Evolutionary conservation across 64 coral and sea anemone genomes (phyloP), one percentile per base, ranked within the genome.

Genomic region (Pocillopora damicornis): DNA sequence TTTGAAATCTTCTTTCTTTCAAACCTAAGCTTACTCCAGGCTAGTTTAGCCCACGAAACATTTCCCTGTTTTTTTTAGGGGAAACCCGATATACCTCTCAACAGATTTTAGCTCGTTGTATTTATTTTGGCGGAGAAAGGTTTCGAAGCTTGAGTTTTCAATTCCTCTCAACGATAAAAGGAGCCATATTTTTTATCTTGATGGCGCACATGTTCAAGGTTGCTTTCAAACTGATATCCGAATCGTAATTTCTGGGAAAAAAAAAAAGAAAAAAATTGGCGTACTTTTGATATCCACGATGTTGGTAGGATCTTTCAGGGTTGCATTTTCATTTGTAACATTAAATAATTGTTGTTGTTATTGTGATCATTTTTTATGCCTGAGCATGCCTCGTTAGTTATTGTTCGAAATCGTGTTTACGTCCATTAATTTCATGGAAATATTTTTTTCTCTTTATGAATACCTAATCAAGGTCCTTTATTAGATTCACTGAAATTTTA

Each of bases 401-500:
- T 82, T 82, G 61, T 65, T 45, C 30, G 13, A 80, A 80, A 15
- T 35, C 17, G n/a, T 80, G 78, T 80, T 80, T 80, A 63, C 60
- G 25, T 80, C 25, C 26, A 18, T 62, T 15, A 63, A 58, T 63
- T 35, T 35, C 23, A 82, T 20, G 77, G 17, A 20, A 78, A 79
- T 25, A 26, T 13, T 60, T 60, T 78, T 20, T n/a, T 14, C 11
- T 14, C 16, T 13, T 11, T 7, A 13, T 45, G 18, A 57, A 76
- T 76, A 63, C 12, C 61, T 51, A 51, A 51, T 51, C 42, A 51
- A 51, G 42, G 42, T 51, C 42, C 42, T 23, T 26, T 23, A 71
- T 71, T 23, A 23, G 67, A 71, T 71, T 71, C 25, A 4, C 4
- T 7, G 11, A 63, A 63, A 15, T 76, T 37, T 76, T 35, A 36